Evolutionary conservation across 2,888 invertebrate species (phyloP).

Genomic region (Mesopsocus fuscifrons): DNA sequence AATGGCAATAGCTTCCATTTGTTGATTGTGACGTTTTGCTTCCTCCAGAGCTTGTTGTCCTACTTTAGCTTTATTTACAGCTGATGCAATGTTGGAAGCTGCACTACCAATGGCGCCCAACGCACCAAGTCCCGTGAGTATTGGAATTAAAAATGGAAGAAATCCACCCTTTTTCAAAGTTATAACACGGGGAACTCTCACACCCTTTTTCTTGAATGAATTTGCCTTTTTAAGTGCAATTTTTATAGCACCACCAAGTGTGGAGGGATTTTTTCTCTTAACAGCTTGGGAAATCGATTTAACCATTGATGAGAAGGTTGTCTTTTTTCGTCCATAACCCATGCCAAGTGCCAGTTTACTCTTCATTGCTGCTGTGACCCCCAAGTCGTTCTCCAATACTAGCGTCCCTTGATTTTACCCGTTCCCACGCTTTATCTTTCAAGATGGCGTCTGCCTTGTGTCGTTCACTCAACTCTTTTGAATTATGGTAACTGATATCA

Average conservation of each 20-base stretch:
- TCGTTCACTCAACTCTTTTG: conserved; percentile 12
- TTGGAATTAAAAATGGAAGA: conserved; percentile 18
- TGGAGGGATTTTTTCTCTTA: neutral
- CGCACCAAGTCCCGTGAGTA: conserved; percentile 18
- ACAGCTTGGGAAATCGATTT: neutral
- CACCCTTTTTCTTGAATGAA: conserved; percentile 11
- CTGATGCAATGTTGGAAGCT: conserved; percentile 17
- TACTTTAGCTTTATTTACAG: conserved; percentile 17
- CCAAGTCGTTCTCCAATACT: conserved; percentile 13
- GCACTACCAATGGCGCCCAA: conserved; percentile 17
- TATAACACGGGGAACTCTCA: conserved; percentile 15
- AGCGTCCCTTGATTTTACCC: conserved; percentile 13
- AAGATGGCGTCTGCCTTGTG: conserved; percentile 13
- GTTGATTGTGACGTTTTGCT: conserved; percentile 18
- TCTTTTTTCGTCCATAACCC: conserved; percentile 10
- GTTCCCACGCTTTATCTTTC: conserved; percentile 12
- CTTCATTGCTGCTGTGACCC: conserved; percentile 14
- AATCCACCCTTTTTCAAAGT: conserved; percentile 17
- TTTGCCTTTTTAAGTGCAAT: neutral
- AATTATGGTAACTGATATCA: conserved; percentile 20
- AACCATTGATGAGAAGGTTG: conserved; percentile 2
- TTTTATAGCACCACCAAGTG: neutral
- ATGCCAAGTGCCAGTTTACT: conserved; percentile 14
- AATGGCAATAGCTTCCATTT: conserved; percentile 18
- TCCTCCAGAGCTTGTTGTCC: conserved; percentile 17